Base-by-base conservation (phyloP, 2,113 vertebrate species). In the Nanorana parkeri region DNA sequence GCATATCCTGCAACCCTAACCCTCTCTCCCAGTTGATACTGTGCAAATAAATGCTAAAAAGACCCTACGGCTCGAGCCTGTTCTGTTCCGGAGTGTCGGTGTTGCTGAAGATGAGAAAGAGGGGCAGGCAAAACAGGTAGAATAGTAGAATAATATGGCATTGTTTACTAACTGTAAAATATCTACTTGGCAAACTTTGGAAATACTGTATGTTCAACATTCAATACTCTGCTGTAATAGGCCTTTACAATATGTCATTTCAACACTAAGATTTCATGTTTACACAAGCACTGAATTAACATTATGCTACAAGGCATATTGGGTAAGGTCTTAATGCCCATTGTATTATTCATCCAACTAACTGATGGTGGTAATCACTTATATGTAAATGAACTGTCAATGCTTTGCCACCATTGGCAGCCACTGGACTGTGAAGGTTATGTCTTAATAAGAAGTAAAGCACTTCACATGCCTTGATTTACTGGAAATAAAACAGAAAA, bases 281-380 rank as follows among this genome's bases (percentile, higher is more conserved):
- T 92, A 91, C 91, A 88, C 91, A 91, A 89, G 90, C 89, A 90
- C 87, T 91, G 88, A 88, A 87, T 88, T 77, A 89, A 91, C 89
- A 88, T 92, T 92, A 93, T 87, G 91, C 89, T 91, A 82, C 69
- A 92, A 91, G 91, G 92, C 94, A 93, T 92, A 94, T 92, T 94
- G 92, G 93, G 91, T 92, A 88, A 90, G 88, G 86, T 91, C 85
- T 94, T 94, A 94, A 91, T 92, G 93, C 92, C 92, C 92, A 88
- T 91, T 94, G 94, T 92, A 89, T 93, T 93, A 91, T 91, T 91
- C 90, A 94, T 94, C 91, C 92, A 93, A 89, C 90, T 94, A 93
- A 94, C 94, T 95, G 94, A 96, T 97, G 94, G 95, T 96, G 96
- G 93, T 92, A 94, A 98, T 98, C 93, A 91, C 92, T 99, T 96